Percentiles rank a stretch among this genome's conserved stretches.
Conservation (phyloP, 2,888 invertebrate species). For the Dendrolimus houi region DNA sequence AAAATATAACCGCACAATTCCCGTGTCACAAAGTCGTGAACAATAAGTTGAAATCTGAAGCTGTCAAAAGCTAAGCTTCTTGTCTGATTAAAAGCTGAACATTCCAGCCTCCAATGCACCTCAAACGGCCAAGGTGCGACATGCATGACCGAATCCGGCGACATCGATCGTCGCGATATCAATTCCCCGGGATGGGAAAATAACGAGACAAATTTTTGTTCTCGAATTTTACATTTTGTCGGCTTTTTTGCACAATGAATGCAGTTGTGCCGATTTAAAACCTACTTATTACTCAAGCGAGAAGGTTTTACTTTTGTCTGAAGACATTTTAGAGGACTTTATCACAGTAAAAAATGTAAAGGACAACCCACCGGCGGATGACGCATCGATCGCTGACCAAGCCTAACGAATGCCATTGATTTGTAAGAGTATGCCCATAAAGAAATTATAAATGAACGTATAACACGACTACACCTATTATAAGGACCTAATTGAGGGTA, state of each 20-base stretch:
- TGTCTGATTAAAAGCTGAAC: slow-evolving; percentile 35
- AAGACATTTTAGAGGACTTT: slow-evolving; percentile 23
- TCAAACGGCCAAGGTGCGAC: slow-evolving; percentile 39
- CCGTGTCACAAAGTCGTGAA: slow-evolving; percentile 41
- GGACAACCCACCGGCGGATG: slow-evolving; percentile 78
- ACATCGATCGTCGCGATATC: slow-evolving; percentile 63
- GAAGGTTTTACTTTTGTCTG: slow-evolving; percentile 10
- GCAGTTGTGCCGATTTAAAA: slow-evolving; percentile 14
- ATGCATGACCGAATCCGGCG: slow-evolving; percentile 60
- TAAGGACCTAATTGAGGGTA: slow-evolving; percentile 15
- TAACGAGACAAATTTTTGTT: slow-evolving; percentile 28
- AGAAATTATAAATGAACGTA: slow-evolving; percentile 35
- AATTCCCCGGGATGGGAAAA: slow-evolving; percentile 35
- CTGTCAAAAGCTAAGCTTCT: slow-evolving; percentile 28
- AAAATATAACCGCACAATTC: slow-evolving; percentile 19
- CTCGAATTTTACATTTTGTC: slow-evolving; percentile 18
- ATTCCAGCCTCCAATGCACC: slow-evolving; percentile 32
- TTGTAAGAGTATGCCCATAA: slow-evolving; percentile 39
- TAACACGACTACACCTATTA: slow-evolving; percentile 18
- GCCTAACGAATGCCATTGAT: slow-evolving; percentile 74
- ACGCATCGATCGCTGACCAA: slow-evolving; percentile 79
- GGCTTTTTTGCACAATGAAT: slow-evolving; percentile 11
- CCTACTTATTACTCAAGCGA: slow-evolving; percentile 11
- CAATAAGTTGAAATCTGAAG: slow-evolving; percentile 63
- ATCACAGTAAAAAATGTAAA: slow-evolving; percentile 50